phyloP scores from a whole-genome alignment of 2,797 vertebrate species.

The Scolopax bukidnonensis region DNA sequence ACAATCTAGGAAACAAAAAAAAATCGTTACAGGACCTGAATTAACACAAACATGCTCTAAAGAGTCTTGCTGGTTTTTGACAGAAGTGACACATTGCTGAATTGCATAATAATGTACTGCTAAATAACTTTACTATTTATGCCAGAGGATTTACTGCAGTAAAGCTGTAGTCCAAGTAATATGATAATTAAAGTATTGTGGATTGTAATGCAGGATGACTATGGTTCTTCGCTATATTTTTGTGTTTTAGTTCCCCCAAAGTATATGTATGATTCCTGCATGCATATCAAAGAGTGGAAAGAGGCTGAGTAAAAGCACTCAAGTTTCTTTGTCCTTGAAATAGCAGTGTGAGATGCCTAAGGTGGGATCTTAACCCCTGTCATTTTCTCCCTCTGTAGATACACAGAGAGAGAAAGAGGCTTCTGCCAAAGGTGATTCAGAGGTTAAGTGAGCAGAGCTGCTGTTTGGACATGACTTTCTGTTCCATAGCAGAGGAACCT shows the following conservation, averaged over 20 bases:
- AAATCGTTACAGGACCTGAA: not conserved
- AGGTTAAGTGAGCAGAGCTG: not conserved
- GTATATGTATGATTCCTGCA: not conserved
- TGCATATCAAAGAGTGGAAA: not conserved
- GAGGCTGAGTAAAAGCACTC: not conserved
- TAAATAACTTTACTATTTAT: not conserved
- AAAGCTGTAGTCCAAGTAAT: not conserved
- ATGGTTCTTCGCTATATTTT: not conserved
- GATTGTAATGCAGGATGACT: not conserved
- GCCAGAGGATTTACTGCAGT: not conserved
- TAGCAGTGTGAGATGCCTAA: not conserved
- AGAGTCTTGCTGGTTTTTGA: not conserved
- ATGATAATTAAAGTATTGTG: constrained; percentile 3
- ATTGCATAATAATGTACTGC: not conserved
- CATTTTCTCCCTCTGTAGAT: not conserved
- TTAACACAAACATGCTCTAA: not conserved
- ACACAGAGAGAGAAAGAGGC: not conserved
- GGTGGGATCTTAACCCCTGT: not conserved
- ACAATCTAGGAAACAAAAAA: not conserved
- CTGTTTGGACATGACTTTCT: not conserved
- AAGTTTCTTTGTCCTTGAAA: not conserved
- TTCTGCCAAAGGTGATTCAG: not conserved
- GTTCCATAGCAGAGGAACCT: not conserved
- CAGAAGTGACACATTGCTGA: not conserved
- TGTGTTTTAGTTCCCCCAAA: not conserved